phyloP scores from a whole-genome alignment of 1,140 invertebrate genomes.

The Cotesia chilonis region DNA sequence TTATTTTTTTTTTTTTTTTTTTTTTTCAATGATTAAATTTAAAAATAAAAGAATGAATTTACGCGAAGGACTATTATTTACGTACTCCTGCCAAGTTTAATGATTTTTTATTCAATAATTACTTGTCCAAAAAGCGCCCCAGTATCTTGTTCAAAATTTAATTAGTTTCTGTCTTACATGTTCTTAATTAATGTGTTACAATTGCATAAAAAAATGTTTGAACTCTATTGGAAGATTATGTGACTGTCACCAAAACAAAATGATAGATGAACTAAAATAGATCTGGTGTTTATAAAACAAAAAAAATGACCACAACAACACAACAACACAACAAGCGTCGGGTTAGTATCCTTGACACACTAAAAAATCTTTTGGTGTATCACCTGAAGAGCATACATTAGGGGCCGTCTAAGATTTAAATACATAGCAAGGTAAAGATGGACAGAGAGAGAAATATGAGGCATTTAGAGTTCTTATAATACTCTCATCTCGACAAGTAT shows the following conservation, averaged over 20 bases:
- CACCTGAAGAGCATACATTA: slow-evolving; percentile 10
- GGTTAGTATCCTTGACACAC: slow-evolving; percentile 47
- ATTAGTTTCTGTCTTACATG: too few species aligned
- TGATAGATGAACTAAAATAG: not conserved
- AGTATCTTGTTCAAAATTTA: too few species aligned
- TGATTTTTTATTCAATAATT: too few species aligned
- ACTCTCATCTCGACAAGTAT: too few species aligned
- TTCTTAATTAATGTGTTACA: too few species aligned
- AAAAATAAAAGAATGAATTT: too few species aligned
- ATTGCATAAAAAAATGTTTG: not conserved
- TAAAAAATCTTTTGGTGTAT: slow-evolving; percentile 24
- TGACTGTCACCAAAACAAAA: not conserved
- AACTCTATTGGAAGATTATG: too few species aligned
- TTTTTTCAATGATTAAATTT: too few species aligned
- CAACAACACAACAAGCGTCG: not conserved
- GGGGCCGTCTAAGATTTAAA: slow-evolving; percentile 44
- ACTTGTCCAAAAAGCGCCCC: too few species aligned
- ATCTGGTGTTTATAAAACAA: not conserved
- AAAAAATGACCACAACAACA: not conserved
- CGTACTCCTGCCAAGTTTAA: too few species aligned
- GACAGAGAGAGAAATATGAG: not conserved
- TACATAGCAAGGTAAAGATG: slow-evolving; percentile 24
- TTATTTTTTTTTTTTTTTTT: too few species aligned
- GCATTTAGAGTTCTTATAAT: not conserved
- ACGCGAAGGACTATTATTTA: too few species aligned